phyloP scores from a whole-genome alignment of 2,888 invertebrate species.

The Agapetus fuscipes region DNA sequence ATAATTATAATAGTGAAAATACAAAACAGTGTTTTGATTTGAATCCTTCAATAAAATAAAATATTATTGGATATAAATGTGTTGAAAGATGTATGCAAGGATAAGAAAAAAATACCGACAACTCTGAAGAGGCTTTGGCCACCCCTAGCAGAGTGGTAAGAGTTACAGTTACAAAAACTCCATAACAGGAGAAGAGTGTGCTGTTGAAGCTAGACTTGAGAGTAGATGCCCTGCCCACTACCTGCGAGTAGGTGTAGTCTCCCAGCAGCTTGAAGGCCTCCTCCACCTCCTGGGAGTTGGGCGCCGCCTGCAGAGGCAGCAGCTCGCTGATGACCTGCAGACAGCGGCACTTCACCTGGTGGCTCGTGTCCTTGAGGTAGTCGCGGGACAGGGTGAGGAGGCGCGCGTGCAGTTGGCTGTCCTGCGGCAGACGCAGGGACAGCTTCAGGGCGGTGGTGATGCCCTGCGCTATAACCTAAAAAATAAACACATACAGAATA shows the following conservation, averaged over 20 bases:
- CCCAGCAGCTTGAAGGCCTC: constrained; percentile 64
- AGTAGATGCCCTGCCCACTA: constrained; percentile 24
- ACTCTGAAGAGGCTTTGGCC: no score
- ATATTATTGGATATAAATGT: no score
- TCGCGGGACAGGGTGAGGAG: constrained; percentile 56
- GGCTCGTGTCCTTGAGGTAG: constrained; percentile 66
- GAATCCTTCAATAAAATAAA: no score
- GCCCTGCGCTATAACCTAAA: constrained; percentile 58
- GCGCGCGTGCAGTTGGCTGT: constrained; percentile 49
- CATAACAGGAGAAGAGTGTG: no score
- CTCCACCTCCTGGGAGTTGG: constrained; percentile 47
- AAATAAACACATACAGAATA: background rate
- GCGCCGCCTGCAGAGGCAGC: constrained; percentile 44
- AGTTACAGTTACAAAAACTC: no score
- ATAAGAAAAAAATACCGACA: no score
- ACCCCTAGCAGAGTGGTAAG: no score
- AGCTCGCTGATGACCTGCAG: constrained; percentile 69
- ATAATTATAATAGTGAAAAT: no score
- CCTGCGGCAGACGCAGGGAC: constrained; percentile 51
- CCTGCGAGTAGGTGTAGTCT: constrained; percentile 72
- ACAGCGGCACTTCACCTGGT: constrained; percentile 70
- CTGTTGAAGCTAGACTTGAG: no score
- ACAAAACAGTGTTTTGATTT: no score
- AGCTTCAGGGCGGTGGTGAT: constrained; percentile 61
- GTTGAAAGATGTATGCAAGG: no score